Evolutionary conservation across 1,140 invertebrate species (phyloP).

Genomic region (Plodia interpunctella): DNA sequence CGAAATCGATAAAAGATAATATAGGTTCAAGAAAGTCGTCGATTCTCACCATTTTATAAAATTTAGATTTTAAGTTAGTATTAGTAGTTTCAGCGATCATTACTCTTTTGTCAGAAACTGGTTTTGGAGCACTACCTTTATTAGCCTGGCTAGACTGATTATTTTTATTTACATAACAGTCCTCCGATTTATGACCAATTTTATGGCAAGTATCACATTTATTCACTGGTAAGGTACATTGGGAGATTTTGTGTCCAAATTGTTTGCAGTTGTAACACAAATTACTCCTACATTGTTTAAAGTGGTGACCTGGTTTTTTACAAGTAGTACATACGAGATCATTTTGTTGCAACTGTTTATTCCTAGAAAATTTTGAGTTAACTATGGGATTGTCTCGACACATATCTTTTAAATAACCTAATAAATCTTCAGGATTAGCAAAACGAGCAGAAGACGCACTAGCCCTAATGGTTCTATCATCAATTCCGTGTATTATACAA

Average conservation of each 20-base stretch:
- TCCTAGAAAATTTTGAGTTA: not conserved
- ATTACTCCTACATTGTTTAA: not conserved
- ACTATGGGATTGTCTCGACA: not conserved
- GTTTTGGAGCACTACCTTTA: not conserved
- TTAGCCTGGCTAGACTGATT: no score
- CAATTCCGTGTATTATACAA: no score
- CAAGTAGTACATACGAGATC: no score
- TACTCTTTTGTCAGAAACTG: slow-evolving; percentile 12
- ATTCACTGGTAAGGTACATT: not conserved
- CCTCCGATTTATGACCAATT: not conserved
- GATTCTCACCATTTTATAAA: slow-evolving; percentile 9
- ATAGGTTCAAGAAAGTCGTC: slow-evolving; percentile 5
- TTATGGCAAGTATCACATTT: slow-evolving; percentile 4
- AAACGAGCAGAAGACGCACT: slow-evolving; percentile 1
- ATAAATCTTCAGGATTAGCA: slow-evolving; percentile 11
- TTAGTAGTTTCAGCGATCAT: slow-evolving; percentile 1
- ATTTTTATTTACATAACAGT: not conserved
- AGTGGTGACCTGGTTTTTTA: no score
- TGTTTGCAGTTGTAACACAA: slow-evolving; percentile 17
- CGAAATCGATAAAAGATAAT: slow-evolving; percentile 16
- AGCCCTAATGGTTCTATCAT: slow-evolving; percentile 13
- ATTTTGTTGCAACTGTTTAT: not conserved
- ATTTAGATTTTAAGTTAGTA: slow-evolving; percentile 11
- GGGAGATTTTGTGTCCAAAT: slow-evolving; percentile 1
- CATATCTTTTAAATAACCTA: slow-evolving; percentile 11